A percentile compares a stretch with the other conserved stretches of the same genome.
Evolutionary conservation across 2,888 invertebrate genomes (phyloP).

Genomic region (Diarsia mendica): DNA sequence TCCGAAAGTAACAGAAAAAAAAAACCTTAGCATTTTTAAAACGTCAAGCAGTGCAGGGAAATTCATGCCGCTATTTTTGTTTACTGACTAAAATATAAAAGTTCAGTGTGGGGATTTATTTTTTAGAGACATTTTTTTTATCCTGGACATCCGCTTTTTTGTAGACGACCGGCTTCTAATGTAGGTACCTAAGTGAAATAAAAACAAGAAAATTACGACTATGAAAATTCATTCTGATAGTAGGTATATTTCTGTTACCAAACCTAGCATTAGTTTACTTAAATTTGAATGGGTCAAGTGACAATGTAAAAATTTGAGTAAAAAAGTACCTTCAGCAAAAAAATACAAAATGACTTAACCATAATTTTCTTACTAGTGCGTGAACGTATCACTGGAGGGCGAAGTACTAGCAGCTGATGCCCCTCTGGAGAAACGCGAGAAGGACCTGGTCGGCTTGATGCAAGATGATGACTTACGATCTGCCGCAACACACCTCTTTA

Average conservation of each 20-base stretch:
- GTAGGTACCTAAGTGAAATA: background rate
- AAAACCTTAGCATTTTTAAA: constrained; percentile 33
- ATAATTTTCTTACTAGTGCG: constrained; percentile 75
- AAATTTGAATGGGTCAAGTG: background rate
- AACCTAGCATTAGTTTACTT: too few relatives aligned
- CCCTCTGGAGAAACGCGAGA: constrained; percentile 80
- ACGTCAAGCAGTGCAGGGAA: constrained; percentile 10
- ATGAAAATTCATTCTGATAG: background rate
- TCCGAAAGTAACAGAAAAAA: constrained; percentile 29
- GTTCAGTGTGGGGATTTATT: background rate
- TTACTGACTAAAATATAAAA: constrained; percentile 11
- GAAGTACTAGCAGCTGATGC: constrained; percentile 77
- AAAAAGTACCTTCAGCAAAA: background rate
- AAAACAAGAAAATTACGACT: background rate
- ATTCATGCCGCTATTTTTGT: constrained; percentile 29
- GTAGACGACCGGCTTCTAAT: background rate
- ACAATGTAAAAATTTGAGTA: background rate
- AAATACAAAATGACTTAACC: background rate
- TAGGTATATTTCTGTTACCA: background rate
- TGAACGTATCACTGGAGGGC: constrained; percentile 83
- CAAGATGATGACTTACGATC: constrained; percentile 83
- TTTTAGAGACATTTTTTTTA: background rate
- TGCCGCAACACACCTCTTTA: constrained; percentile 83
- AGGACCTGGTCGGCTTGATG: constrained; percentile 84
- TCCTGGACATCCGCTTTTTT: background rate